Evolutionary conservation across 2,797 vertebrate species (phyloP).

Genomic region (Pseudochirops cupreus): DNA sequence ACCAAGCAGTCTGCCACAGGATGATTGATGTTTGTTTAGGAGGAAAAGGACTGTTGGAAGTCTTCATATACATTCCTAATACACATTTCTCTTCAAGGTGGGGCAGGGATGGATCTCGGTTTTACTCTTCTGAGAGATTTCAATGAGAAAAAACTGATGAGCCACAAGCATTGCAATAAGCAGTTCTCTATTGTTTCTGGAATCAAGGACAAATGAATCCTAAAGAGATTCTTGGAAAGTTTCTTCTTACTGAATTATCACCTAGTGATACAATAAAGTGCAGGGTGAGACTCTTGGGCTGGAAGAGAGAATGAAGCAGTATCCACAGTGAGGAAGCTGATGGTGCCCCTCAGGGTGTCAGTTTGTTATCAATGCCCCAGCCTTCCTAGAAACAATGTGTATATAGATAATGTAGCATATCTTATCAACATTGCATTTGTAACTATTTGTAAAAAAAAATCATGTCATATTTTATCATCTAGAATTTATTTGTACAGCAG

Average conservation of each 20-base stretch:
- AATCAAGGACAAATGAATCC: constrained; percentile 58
- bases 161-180: constrained; percentile 57
- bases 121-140: constrained; percentile 70
- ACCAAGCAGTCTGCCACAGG: constrained; percentile 24
- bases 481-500: constrained; percentile 87
- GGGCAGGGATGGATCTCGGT: constrained; percentile 67
- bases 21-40: constrained; percentile 63
- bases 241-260: constrained; percentile 79
- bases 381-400: constrained; percentile 82
- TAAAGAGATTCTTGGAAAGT: constrained; percentile 65
- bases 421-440: constrained; percentile 85
- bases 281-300: constrained; percentile 65
- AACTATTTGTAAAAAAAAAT: constrained; percentile 88
- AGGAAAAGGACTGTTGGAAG: constrained; percentile 69
- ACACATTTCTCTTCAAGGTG: constrained; percentile 59
- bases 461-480: constrained; percentile 85
- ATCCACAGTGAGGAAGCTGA: constrained; percentile 79
- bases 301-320: constrained; percentile 56
- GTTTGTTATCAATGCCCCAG: constrained; percentile 76
- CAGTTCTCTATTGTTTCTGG: constrained; percentile 62
- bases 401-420: constrained; percentile 86
- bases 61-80: constrained; percentile 72
- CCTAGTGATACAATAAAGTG: constrained; percentile 78
- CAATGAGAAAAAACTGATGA: constrained; percentile 69
- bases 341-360: constrained; percentile 80